A percentile compares a stretch with the other conserved stretches of the same genome.
phyloP scores from a whole-genome alignment of 1,140 invertebrate genomes.

The Venturia canescens region DNA sequence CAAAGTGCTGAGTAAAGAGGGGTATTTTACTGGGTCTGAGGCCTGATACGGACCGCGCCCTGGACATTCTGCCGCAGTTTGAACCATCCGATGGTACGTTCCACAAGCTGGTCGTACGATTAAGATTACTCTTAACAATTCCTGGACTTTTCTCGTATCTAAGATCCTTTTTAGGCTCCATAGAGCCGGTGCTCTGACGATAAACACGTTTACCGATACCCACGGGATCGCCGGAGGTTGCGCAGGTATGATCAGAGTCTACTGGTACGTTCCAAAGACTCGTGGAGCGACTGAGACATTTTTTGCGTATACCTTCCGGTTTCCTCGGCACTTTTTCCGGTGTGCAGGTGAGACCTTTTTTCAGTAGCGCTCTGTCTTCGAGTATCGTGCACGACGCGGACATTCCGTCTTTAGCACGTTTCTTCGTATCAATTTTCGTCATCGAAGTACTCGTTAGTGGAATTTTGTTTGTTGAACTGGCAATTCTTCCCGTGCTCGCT shows the following conservation, averaged over 20 bases:
- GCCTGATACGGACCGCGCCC: constrained; percentile 53
- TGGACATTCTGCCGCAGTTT: constrained; percentile 50
- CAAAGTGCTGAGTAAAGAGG: constrained; percentile 61
- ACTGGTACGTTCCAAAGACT: constrained; percentile 67
- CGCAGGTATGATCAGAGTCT: constrained; percentile 31
- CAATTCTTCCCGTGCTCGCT: constrained; percentile 1
- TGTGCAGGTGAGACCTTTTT: constrained; percentile 67
- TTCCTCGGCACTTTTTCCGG: constrained; percentile 63
- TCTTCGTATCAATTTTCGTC: constrained; percentile 52
- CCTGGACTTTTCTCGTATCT: constrained; percentile 28
- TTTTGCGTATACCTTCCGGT: constrained; percentile 61
- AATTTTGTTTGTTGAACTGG: background rate
- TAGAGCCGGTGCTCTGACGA: constrained; percentile 40
- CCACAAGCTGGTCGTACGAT: constrained; percentile 71
- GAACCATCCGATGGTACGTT: constrained; percentile 61
- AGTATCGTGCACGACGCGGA: constrained; percentile 70
- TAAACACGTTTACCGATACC: constrained; percentile 14
- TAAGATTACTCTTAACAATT: constrained; percentile 54
- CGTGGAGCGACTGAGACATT: constrained; percentile 64
- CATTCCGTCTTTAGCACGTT: constrained; percentile 41
- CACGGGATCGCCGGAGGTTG: background rate
- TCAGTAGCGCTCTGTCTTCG: constrained; percentile 71
- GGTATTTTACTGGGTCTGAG: constrained; percentile 72
- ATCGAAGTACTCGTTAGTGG: background rate
- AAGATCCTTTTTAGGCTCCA: constrained; percentile 36